phyloP scores from a whole-genome alignment of 2,888 invertebrate species.

The Tortrix viridana region DNA sequence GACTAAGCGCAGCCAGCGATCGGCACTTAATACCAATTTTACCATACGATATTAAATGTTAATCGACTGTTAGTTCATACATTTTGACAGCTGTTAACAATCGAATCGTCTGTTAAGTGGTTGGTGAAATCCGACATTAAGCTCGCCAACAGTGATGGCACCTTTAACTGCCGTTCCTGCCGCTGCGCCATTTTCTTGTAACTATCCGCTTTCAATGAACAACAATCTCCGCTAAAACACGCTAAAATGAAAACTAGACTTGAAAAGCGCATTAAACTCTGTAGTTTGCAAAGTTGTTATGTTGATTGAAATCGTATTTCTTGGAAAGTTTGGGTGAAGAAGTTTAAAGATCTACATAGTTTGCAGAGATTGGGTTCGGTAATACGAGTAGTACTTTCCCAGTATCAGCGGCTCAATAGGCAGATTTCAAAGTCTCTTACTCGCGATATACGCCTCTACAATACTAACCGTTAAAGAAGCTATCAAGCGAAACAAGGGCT shows the following conservation, averaged over 20 bases:
- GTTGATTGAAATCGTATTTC: conserved; percentile 4
- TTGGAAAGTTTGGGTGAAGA: neutral
- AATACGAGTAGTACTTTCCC: no score
- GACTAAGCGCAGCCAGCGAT: conserved; percentile 67
- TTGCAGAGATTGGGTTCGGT: conserved; percentile 3
- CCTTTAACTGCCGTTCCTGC: conserved; percentile 49
- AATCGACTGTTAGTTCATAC: no score
- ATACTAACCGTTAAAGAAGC: no score
- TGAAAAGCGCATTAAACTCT: neutral
- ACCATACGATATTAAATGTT: no score
- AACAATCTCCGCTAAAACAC: conserved; percentile 45
- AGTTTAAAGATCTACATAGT: neutral
- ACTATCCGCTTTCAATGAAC: conserved; percentile 63
- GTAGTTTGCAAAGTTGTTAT: neutral
- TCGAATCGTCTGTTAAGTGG: no score
- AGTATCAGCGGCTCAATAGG: no score
- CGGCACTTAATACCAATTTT: no score
- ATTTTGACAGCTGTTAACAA: no score
- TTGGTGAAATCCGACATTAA: no score
- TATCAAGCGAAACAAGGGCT: no score
- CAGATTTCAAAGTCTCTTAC: no score
- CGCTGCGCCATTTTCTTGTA: conserved; percentile 56
- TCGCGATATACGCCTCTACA: no score
- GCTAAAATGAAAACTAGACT: neutral
- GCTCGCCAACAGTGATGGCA: conserved; percentile 62